Percentiles rank a stretch among this genome's conserved stretches.
These are phyloP conservation scores for Oreocharis arfaki DNA, from an alignment of 2,113 vertebrate genomes.

Conservation along the genomic window DNA sequence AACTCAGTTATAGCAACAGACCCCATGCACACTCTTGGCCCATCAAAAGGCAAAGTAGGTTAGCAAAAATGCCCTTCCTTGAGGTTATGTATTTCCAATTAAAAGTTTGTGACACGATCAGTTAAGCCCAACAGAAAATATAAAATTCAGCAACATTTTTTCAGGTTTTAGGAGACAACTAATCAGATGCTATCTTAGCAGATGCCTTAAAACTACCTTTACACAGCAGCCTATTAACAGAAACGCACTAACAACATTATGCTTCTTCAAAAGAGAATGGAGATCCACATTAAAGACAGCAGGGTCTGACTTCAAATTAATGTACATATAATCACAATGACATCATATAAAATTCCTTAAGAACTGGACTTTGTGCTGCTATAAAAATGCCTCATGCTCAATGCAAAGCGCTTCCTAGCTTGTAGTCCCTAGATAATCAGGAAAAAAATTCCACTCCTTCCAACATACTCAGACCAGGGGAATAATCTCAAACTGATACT, in stretches of 20 bases:
- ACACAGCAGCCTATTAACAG: background rate
- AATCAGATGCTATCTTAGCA: background rate
- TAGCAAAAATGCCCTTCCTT: background rate
- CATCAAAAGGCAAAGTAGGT: background rate
- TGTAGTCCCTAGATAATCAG: background rate
- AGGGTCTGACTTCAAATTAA: background rate
- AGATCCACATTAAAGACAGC: background rate
- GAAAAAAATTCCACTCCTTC: background rate
- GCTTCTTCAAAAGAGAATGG: background rate
- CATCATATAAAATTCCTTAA: background rate
- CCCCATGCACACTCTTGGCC: background rate
- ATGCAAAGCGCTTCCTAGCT: background rate
- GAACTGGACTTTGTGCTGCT: background rate
- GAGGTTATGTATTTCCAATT: background rate
- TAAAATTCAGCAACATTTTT: background rate
- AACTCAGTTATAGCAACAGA: background rate
- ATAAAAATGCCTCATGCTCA: background rate
- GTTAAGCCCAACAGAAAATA: background rate
- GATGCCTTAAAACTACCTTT: background rate
- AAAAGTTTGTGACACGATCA: background rate
- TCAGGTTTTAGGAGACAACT: background rate
- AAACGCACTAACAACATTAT: background rate
- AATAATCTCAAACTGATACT: background rate
- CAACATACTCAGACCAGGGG: background rate
- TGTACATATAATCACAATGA: background rate